Conservation (phyloP, 2,888 invertebrate species). For the Polyommatus iphigenia region DNA sequence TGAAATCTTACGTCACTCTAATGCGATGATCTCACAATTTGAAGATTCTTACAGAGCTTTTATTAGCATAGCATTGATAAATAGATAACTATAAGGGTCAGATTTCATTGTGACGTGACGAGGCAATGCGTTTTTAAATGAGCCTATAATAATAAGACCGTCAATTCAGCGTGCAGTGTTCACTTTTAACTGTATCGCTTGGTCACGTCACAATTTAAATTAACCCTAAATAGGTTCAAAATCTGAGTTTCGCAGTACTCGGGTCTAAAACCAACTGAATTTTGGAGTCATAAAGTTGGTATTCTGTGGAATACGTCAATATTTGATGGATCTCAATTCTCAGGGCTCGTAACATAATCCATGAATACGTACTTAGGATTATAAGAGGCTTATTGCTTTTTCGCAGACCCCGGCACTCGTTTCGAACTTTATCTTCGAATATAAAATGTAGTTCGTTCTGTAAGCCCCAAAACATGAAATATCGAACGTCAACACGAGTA, state of each 20-base stretch:
- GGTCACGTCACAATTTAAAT: too few relatives aligned
- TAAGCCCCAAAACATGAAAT: not conserved
- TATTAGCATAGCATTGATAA: not conserved
- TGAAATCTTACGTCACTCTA: not conserved
- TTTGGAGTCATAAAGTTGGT: not conserved
- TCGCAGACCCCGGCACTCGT: not conserved
- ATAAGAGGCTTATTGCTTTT: slow-evolving; percentile 19
- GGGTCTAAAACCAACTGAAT: not conserved
- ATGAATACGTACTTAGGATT: slow-evolving; percentile 7
- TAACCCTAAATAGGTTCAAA: not conserved
- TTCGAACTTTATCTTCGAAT: not conserved
- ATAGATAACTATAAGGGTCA: too few relatives aligned
- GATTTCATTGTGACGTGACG: too few relatives aligned
- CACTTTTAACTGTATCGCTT: too few relatives aligned
- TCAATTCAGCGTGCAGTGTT: too few relatives aligned
- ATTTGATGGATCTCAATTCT: slow-evolving; percentile 21
- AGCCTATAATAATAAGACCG: too few relatives aligned
- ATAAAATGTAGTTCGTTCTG: not conserved
- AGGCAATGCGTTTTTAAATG: too few relatives aligned
- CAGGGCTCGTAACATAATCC: slow-evolving; percentile 10
- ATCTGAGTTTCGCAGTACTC: not conserved
- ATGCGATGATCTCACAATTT: not conserved
- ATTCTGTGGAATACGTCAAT: slow-evolving; percentile 9
- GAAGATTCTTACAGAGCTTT: not conserved
- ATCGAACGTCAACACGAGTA: not conserved